A percentile compares a stretch with the other conserved stretches of the same genome.
phyloP scores from a whole-genome alignment of 2,888 invertebrate species.

The Lasioglossum leucozonium region DNA sequence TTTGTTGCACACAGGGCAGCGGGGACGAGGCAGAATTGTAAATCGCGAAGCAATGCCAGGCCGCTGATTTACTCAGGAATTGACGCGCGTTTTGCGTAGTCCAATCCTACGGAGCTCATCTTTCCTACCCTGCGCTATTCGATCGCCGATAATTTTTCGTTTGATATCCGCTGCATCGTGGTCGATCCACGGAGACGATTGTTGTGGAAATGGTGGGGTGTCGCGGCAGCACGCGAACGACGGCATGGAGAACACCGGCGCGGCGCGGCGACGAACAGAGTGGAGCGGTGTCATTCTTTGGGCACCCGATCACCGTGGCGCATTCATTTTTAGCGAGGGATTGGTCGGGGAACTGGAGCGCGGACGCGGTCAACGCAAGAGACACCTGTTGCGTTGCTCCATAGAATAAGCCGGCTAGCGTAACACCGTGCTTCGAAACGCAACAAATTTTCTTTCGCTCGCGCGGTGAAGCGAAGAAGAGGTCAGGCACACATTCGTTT shows the following conservation, averaged over 20 bases:
- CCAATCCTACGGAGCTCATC: conserved; percentile 41
- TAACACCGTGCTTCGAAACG: conserved; percentile 23
- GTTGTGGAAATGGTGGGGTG: conserved; percentile 46
- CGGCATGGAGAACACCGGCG: conserved; percentile 30
- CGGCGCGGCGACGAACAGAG: not conserved
- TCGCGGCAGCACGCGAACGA: conserved; percentile 22
- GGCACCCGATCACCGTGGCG: conserved; percentile 38
- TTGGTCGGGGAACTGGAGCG: conserved; percentile 40
- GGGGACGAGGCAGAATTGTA: not conserved
- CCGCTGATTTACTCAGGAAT: conserved; percentile 47
- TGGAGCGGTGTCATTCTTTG: conserved; percentile 51
- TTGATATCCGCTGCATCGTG: conserved; percentile 22
- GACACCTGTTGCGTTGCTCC: conserved; percentile 62
- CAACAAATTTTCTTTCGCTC: not conserved
- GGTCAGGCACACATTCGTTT: not conserved
- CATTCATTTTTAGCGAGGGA: conserved; percentile 50
- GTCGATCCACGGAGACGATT: conserved; percentile 1
- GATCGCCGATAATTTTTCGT: conserved; percentile 12
- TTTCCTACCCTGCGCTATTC: not conserved
- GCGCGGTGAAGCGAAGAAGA: conserved; percentile 8
- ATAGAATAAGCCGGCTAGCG: conserved; percentile 29
- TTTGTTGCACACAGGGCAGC: not conserved
- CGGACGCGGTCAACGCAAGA: conserved; percentile 33
- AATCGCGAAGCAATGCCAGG: conserved; percentile 1
- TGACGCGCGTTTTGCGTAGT: conserved; percentile 14